phyloP scores from a whole-genome alignment of 2,113 vertebrate genomes.

The Cephalopholis sonnerati region DNA sequence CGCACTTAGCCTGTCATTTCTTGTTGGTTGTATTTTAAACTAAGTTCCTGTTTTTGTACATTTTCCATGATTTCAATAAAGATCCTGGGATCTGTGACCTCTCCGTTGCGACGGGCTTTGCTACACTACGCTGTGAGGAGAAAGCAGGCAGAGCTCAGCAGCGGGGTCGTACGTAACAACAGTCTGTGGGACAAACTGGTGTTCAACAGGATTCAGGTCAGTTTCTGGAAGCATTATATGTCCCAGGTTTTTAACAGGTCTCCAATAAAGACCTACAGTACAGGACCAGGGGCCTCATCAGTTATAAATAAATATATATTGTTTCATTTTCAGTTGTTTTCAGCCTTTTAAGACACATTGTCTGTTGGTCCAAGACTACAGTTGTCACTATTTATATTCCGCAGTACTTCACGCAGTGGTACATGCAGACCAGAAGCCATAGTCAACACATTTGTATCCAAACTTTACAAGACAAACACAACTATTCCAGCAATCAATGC shows the following conservation, averaged over 20 bases:
- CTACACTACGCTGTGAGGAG: constrained; percentile 84
- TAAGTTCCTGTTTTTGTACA: background rate
- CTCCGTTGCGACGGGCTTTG: constrained; percentile 79
- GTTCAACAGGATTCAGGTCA: constrained; percentile 86
- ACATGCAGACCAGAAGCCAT: constrained; percentile 45
- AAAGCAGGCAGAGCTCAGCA: constrained; percentile 86
- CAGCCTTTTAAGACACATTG: constrained; percentile 22
- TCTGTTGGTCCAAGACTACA: constrained; percentile 18
- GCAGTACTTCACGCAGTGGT: constrained; percentile 29
- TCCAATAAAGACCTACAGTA: background rate
- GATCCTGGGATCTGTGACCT: constrained; percentile 83
- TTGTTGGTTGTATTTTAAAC: background rate
- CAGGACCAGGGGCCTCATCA: background rate
- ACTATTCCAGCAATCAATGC: constrained; percentile 62
- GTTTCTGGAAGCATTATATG: constrained; percentile 1
- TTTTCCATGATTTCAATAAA: constrained; percentile 44
- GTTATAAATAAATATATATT: no score
- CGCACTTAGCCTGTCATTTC: no score
- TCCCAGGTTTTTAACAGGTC: background rate
- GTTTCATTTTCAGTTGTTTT: no score
- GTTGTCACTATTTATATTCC: constrained; percentile 38
- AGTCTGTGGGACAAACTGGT: constrained; percentile 86
- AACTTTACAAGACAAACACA: constrained; percentile 61
- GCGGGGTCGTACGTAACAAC: constrained; percentile 85
- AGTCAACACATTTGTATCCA: constrained; percentile 58